These are phyloP conservation scores for Dryocosmus kuriphilus DNA, from an alignment of 2,888 invertebrate species.

Conservation along the genomic window DNA sequence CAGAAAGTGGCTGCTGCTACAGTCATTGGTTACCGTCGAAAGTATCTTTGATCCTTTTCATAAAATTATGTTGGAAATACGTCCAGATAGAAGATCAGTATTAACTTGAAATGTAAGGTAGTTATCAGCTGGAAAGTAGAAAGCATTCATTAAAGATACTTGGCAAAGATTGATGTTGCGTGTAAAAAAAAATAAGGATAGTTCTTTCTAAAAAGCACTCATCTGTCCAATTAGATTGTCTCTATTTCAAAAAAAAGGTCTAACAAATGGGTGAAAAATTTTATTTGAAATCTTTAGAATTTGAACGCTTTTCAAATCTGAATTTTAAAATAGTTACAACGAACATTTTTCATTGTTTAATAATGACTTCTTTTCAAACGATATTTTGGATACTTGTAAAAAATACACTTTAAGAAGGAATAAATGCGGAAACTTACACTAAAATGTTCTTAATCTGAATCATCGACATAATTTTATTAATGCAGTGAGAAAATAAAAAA, in stretches of 20 bases:
- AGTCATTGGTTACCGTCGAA: slow-evolving; percentile 16
- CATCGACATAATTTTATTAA: background rate
- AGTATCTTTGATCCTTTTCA: slow-evolving; percentile 29
- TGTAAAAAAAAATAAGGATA: background rate
- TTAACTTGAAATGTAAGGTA: slow-evolving; percentile 21
- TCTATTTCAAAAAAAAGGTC: background rate
- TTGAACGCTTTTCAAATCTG: too few species aligned
- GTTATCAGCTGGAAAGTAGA: slow-evolving; percentile 2
- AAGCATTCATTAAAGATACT: slow-evolving; percentile 17
- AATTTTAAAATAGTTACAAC: too few species aligned
- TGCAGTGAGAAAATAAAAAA: background rate
- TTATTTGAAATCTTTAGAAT: too few species aligned
- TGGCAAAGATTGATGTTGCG: slow-evolving; percentile 2
- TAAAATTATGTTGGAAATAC: slow-evolving; percentile 23
- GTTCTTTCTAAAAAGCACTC: background rate
- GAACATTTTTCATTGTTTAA: too few species aligned
- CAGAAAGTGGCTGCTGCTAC: slow-evolving; percentile 13
- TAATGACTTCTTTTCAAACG: too few species aligned
- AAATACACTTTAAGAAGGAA: too few species aligned
- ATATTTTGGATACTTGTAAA: background rate
- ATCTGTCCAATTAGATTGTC: background rate
- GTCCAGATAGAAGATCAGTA: slow-evolving; percentile 19
- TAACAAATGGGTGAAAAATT: too few species aligned
- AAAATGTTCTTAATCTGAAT: background rate
- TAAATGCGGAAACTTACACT: too few species aligned